Evolutionary conservation across 2,888 invertebrate species (phyloP).

Genomic region (Branchipolynoe longqiensis): DNA sequence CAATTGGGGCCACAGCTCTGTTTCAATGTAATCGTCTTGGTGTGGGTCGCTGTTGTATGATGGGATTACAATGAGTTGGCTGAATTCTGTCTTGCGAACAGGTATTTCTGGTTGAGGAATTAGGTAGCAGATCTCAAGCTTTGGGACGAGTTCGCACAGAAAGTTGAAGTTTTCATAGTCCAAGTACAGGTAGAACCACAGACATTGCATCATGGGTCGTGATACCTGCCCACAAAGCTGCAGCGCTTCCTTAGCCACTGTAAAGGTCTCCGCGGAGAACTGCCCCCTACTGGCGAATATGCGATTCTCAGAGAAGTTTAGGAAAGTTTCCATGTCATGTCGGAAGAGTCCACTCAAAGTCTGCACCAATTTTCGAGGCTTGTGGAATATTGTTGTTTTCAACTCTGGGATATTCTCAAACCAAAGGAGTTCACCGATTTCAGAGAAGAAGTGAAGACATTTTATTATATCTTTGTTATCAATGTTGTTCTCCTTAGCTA

Average conservation of each 20-base stretch:
- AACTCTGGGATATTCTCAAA: slow-evolving; percentile 72
- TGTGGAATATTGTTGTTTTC: slow-evolving; percentile 76
- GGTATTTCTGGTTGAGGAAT: slow-evolving; percentile 74
- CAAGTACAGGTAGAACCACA: slow-evolving; percentile 77
- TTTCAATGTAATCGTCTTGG: slow-evolving; percentile 20
- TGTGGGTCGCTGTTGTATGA: slow-evolving; percentile 60
- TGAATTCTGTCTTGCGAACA: slow-evolving; percentile 23
- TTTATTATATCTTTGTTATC: slow-evolving; percentile 72
- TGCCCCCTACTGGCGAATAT: slow-evolving; percentile 77
- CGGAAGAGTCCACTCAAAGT: slow-evolving; percentile 76
- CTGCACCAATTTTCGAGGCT: slow-evolving; percentile 74
- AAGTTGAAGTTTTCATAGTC: slow-evolving; percentile 71
- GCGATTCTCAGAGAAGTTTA: slow-evolving; percentile 75
- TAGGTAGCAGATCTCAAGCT: slow-evolving; percentile 77
- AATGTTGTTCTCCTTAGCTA: slow-evolving; percentile 70
- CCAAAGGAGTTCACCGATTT: slow-evolving; percentile 80
- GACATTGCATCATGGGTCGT: slow-evolving; percentile 76
- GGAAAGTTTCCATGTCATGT: slow-evolving; percentile 74
- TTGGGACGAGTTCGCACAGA: slow-evolving; percentile 75
- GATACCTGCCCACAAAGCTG: slow-evolving; percentile 76
- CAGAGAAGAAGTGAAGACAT: slow-evolving; percentile 75
- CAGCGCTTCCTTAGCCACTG: slow-evolving; percentile 72
- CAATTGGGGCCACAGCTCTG: slow-evolving; percentile 51
- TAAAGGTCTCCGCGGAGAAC: slow-evolving; percentile 73
- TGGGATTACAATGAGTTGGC: slow-evolving; percentile 62